Evolutionary conservation across 1,140 invertebrate genomes (phyloP).

Genomic region (Drosophila eugracilis): DNA sequence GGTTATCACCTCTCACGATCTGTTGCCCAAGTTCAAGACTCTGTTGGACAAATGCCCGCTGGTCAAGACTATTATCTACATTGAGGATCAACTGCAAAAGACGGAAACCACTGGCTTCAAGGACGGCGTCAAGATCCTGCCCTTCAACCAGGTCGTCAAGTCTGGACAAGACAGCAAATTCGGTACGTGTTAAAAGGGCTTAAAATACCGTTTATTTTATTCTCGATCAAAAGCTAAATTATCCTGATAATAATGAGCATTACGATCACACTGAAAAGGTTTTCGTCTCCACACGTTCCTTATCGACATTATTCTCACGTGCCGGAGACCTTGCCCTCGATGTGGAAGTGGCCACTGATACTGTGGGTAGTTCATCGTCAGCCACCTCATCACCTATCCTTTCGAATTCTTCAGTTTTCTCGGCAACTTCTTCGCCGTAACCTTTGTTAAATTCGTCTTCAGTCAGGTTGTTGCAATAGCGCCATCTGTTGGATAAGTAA

Average conservation of each 20-base stretch:
- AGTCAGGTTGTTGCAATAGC: conserved; percentile 2
- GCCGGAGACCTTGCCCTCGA: not conserved
- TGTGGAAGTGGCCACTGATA: conserved; percentile 7
- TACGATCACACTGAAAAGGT: not conserved
- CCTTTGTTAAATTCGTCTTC: not conserved
- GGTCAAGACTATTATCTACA: conserved; percentile 93
- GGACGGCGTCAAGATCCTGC: conserved; percentile 88
- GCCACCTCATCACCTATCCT: not conserved
- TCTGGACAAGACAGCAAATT: conserved; percentile 84
- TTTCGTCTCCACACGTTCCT: not conserved
- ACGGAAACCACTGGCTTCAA: conserved; percentile 89
- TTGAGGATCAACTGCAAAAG: conserved; percentile 93
- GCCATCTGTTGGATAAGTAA: conserved; percentile 20
- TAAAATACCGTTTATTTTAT: conserved; percentile 13
- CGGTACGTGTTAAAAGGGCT: conserved; percentile 50
- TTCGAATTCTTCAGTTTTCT: not conserved
- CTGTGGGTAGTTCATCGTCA: not conserved
- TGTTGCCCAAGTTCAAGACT: conserved; percentile 94
- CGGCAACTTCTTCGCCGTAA: not conserved
- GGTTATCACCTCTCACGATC: conserved; percentile 95
- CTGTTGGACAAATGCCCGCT: conserved; percentile 89
- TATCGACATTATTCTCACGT: not conserved
- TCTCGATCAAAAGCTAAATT: not conserved
- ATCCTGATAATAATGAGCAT: not conserved
- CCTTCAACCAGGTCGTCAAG: conserved; percentile 87